Base-by-base conservation (phyloP, 2,888 invertebrate genomes). In the Atrina japonica region DNA sequence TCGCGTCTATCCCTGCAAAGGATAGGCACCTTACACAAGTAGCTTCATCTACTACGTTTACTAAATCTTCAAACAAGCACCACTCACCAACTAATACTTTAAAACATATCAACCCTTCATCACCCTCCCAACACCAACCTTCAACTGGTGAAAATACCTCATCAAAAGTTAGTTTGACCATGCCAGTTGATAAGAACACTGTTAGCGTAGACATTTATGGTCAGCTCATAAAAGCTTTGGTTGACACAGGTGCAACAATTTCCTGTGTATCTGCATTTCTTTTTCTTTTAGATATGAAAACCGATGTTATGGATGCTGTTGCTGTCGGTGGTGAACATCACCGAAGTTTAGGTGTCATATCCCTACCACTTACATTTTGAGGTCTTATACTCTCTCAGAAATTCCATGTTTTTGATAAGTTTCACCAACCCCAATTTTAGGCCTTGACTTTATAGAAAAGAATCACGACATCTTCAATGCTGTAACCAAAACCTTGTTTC, bases 201-300 rank as follows among this genome's bases (percentile, higher is more conserved):
- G 55, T 9, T 16, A 41, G 41, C 16, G 41, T 41, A 41, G 41
- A 41, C 11, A 41, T 41, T 11, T 41, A 41, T 41, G 41, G 41
- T 41, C 41, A 41, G 16, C 16, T 41, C 41, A 41, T n/a, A n/a
- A n/a, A n/a, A n/a, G n/a, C n/a, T n/a, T 41, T 16, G 41, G 41
- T 9, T 41, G 41, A n/a, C n/a, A n/a, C n/a, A n/a, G n/a, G n/a
- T n/a, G n/a, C n/a, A n/a, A n/a, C n/a, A n/a, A n/a, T n/a, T 35
- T 56, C 56, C 56, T 56, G 56, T 56, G 40, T 56, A 2, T 16
- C 56, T 30, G 29, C 23, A 30, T 56, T 18, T 9, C 23, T 56
- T 6, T 40, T 56, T 3, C n/a, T 21, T 40, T 18, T 18, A 35
- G 3, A 35, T 30, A 18, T 16, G n/a, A 35, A 35, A 35, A 14